A percentile compares a stretch with the other conserved stretches of the same genome.
phyloP scores from a whole-genome alignment of 2,888 invertebrate species.

The Rhamphomyia laevipes region DNA sequence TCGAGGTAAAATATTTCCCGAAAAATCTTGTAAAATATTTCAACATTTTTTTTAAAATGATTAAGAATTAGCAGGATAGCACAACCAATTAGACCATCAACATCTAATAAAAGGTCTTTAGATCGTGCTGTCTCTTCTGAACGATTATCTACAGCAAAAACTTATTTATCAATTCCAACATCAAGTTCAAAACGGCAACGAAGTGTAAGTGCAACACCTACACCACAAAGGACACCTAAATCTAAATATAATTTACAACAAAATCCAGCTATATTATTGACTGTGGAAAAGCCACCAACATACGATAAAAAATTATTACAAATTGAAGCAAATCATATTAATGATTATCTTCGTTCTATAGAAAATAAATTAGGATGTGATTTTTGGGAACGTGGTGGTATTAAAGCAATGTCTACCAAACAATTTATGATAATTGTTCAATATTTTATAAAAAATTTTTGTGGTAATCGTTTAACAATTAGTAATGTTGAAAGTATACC shows the following conservation, averaged over 20 bases:
- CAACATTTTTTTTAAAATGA: constrained; percentile 1
- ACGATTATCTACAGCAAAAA: constrained; percentile 1
- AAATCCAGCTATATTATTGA: constrained; percentile 15
- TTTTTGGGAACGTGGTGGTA: constrained; percentile 20
- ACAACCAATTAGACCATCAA: constrained; percentile 18
- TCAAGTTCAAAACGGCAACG: constrained; percentile 12
- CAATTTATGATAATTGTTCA: constrained; percentile 31
- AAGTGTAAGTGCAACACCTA: constrained; percentile 16
- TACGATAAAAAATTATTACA: constrained; percentile 33
- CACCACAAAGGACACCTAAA: constrained; percentile 17
- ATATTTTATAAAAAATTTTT: constrained; percentile 26
- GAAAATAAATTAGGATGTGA: constrained; percentile 17
- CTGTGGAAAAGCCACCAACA: constrained; percentile 25
- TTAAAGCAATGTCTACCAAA: constrained; percentile 33
- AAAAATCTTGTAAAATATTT: too few species aligned
- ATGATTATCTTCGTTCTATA: constrained; percentile 23
- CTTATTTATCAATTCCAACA: constrained; percentile 9
- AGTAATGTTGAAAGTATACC: constrained; percentile 30
- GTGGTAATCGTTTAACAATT: constrained; percentile 26
- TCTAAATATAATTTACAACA: constrained; percentile 11
- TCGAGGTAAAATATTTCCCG: too few species aligned
- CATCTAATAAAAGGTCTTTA: constrained; percentile 11
- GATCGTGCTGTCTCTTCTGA: not conserved
- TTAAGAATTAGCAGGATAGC: constrained; percentile 22
- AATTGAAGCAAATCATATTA: constrained; percentile 23